Evolutionary conservation across 2,113 vertebrate genomes (phyloP).

Genomic region (Oryctolagus cuniculus): DNA sequence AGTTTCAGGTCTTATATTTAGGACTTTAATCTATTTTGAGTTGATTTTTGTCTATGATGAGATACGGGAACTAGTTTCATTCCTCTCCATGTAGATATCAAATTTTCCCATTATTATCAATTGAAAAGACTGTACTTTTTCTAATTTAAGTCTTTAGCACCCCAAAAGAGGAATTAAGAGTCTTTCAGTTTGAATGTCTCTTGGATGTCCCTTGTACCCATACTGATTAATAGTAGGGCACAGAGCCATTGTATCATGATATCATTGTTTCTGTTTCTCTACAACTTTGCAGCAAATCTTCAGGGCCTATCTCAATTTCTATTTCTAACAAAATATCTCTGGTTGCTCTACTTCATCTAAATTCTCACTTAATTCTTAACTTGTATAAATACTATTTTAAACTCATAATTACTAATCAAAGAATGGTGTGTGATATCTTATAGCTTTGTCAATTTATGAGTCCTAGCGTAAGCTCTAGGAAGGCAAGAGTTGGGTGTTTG

Average conservation of each 20-base stretch:
- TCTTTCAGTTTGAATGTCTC: neutral
- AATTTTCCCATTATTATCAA: no score
- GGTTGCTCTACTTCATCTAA: neutral
- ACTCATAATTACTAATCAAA: neutral
- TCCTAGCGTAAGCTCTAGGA: neutral
- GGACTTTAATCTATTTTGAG: no score
- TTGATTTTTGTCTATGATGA: no score
- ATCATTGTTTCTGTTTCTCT: neutral
- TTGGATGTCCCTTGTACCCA: neutral
- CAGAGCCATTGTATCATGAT: neutral
- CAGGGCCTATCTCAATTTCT: neutral
- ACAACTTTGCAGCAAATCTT: neutral
- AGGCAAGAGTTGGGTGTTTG: neutral
- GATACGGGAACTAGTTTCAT: no score
- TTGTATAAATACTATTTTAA: conserved; percentile 9
- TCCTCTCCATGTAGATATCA: no score
- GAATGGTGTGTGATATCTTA: neutral
- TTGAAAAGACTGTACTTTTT: no score
- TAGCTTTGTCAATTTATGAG: neutral
- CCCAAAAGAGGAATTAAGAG: neutral
- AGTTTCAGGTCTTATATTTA: no score
- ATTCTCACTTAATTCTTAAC: conserved; percentile 14
- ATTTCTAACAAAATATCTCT: conserved; percentile 11
- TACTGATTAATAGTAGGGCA: neutral
- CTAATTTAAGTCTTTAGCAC: no score